phyloP scores from a whole-genome alignment of 2,888 invertebrate species.

The Cataglyphis albicans region DNA sequence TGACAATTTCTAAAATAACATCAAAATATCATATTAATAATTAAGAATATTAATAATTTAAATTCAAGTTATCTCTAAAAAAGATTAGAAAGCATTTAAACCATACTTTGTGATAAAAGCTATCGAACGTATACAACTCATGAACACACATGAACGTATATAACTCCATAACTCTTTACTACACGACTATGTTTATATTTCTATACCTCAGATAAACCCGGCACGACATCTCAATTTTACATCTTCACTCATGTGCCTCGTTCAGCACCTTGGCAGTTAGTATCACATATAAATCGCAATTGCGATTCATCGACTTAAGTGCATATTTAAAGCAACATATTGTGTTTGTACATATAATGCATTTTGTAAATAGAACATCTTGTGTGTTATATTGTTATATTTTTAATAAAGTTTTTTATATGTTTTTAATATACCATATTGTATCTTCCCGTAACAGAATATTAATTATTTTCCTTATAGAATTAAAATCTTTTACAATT shows the following conservation, averaged over 20 bases:
- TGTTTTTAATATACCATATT: conserved; percentile 35
- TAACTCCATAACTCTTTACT: conserved; percentile 3
- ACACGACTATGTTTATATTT: conserved; percentile 8
- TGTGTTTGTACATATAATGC: conserved; percentile 68
- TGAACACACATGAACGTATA: too few relatives aligned
- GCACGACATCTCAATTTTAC: conserved; percentile 10
- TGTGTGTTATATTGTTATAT: conserved; percentile 56
- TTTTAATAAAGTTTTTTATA: conserved; percentile 66
- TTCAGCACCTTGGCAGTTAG: conserved; percentile 30
- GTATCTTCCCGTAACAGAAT: not conserved
- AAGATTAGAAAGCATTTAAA: conserved; percentile 1
- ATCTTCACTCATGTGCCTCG: conserved; percentile 21
- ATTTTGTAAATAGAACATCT: conserved; percentile 70
- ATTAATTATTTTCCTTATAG: not conserved
- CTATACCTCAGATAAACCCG: conserved; percentile 15
- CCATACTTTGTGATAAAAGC: conserved; percentile 23
- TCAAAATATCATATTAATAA: not conserved
- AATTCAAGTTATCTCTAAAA: conserved; percentile 1
- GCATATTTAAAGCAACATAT: conserved; percentile 54
- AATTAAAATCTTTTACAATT: not conserved
- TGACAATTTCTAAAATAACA: conserved; percentile 5
- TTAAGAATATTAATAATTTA: not conserved
- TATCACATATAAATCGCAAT: conserved; percentile 36
- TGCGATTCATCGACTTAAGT: conserved; percentile 54
- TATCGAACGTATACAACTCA: not conserved